Base-by-base conservation (phyloP, 53 echinoderm and acorn worm genomes). In the Mesocentrotus franciscanus region DNA sequence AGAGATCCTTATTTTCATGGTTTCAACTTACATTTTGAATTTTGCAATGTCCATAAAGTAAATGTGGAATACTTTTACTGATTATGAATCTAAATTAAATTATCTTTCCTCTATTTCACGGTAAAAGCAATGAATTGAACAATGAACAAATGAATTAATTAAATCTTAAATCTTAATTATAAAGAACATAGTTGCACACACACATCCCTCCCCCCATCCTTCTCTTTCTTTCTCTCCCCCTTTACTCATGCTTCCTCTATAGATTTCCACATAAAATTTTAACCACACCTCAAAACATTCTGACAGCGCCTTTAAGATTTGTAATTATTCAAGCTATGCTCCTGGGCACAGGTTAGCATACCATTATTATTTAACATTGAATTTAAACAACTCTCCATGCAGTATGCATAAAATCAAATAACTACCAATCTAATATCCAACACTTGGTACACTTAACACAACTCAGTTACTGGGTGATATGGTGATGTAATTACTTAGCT, bases 401-500 rank as follows among this genome's bases (percentile, higher is more conserved):
- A 78, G 30, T 78, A 78, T 34, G 32, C 34, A 78, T 78, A 1
- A 78, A 30, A n/a, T 29, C 27, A 13, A 29, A 15, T 78, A 78
- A 78, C 13, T 78, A 78, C 34, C 16, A 34, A 33, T 78, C 27
- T 32, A 78, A 78, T 33, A 76, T 30, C n/a, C 11, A 76, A 14
- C 78, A 33, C 30, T 78, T 78, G 78, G 78, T 78, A 34, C 32
- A 78, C 14, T 78, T 78, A 78, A n/a, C 78, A 6, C 16, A 9
- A 9, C 30, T 34, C 34, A 30, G 32, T 78, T 78, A 33, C 32
- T 15, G 34, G 14, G 78, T 34, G 34, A 33, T 78, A 78, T 78
- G 78, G 78, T 78, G 15, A 78, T 78, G 78, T 78, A 78, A 78
- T 78, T 78, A 78, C 78, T 78, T 78, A 78, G 78, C 27, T 78